Evolutionary conservation across 2,888 invertebrate genomes (phyloP), one percentile per base, ranked within the genome.

Genomic region (Lithophane ornitopus): DNA sequence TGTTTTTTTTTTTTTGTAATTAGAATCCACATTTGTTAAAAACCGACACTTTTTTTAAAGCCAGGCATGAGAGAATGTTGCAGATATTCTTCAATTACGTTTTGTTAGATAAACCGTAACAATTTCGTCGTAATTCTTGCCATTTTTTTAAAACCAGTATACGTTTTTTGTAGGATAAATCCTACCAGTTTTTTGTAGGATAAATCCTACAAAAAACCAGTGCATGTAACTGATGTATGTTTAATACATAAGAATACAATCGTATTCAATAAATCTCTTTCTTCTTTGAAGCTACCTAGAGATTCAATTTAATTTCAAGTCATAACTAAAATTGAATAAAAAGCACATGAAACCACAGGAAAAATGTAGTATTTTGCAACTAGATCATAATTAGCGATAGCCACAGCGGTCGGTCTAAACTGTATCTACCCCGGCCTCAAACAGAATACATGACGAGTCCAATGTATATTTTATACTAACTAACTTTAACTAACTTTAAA

Each of bases 381-480:
- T 70, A 67, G 63, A 65, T 74, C 74, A 81, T 79, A 77, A 81
- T 86, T 80, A 87, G 61, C 34, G 52, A 12, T 58, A 61, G 67
- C 52, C 65, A 46, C 70, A 54, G 61, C 26, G 34, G 61, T 34
- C 12, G 16, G 14, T 58, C 46, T 63, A 66, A 74, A 80, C 73
- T 66, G 66, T 59, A 8, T 12, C 16, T 52, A 7, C 11, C 14
- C 54, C 19, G 56, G 19, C 12, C 49, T 68, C 75, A 80, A 82
- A 85, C 74, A 28, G 77, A 87, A 85, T 78, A 49, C 34, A 28
- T 54, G 39, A 67, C 39, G 39, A 80, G 67, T 16, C 39, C 46
- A 39, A 59, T 58, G 6, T n/a, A n/a, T n/a, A n/a, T n/a, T n/a
- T n/a, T n/a, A n/a, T n/a, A n/a, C n/a, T n/a, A n/a, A n/a, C n/a